Base-by-base conservation (phyloP, 2,797 vertebrate genomes). In the Astyanax mexicanus region DNA sequence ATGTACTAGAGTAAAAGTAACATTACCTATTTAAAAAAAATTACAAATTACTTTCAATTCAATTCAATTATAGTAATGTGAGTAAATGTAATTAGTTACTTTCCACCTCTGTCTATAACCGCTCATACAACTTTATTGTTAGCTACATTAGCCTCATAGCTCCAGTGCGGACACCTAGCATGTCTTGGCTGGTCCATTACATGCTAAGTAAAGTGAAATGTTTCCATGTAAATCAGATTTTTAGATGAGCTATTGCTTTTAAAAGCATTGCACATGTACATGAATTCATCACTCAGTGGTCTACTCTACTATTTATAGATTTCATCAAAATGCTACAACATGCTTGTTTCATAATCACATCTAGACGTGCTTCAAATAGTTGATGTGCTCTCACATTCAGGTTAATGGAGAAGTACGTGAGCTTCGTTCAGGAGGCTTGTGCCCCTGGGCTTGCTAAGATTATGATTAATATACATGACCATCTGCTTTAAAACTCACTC, bases 401-500 rank as follows among this genome's bases (percentile, higher is more conserved):
- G 37, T 65, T 72, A 52, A 61, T 35, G 51, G 49, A 29, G 69
- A 38, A 65, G 55, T 17, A 51, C 21, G 72, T 71, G 76, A 62
- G 54, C 60, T 72, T 78, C n/a, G 27, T 80, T 75, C 55, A 10
- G 10, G 44, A 78, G 72, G 75, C 62, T 64, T 68, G 21, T 78
- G 75, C 40, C 32, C 58, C 65, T 55, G 60, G 55, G 69, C 27
- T 74, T 72, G 75, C 60, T 74, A 67, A 80, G 72, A 42, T 37
- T 69, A 51, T 44, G 49, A 73, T 84, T 78, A 79, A 81, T 79
- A 81, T 77, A 72, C 80, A 81, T 79, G 73, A 83, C 78, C 81
- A 84, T 84, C 83, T 84, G 78, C 77, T 65, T 72, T 44, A 78
- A 80, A 61, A 73, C 58, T 69, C 58, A 69, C 55, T 62, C 47